Evolutionary conservation across 1,140 invertebrate genomes (phyloP).

Genomic region (Nasonia vitripennis): DNA sequence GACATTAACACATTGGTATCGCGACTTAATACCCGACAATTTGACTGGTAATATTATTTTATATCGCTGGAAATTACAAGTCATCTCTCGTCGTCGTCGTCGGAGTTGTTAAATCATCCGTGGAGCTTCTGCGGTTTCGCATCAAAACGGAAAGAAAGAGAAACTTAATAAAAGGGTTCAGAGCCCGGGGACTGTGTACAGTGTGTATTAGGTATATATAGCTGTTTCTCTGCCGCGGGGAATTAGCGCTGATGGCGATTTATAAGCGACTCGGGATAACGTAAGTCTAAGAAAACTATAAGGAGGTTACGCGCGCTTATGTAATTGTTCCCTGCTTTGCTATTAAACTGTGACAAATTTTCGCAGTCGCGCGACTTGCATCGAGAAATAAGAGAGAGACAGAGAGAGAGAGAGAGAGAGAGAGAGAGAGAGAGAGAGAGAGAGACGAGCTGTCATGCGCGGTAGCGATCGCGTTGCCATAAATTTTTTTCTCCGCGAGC

Average conservation of each 20-base stretch:
- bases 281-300: neutral
- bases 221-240: neutral
- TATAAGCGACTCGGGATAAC: neutral
- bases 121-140: slow-evolving; percentile 39
- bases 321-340: slow-evolving; percentile 9
- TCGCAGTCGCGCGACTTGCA: neutral
- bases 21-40: neutral
- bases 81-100: slow-evolving; percentile 1
- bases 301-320: slow-evolving; percentile 16
- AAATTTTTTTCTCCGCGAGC: neutral
- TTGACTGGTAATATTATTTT: slow-evolving; percentile 39
- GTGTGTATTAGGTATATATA: neutral
- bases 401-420: too few species aligned
- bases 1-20: neutral
- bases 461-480: neutral
- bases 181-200: neutral
- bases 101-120: slow-evolving; percentile 40
- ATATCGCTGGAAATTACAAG: slow-evolving; percentile 30
- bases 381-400: neutral
- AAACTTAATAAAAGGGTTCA: slow-evolving; percentile 48
- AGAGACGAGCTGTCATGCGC: neutral
- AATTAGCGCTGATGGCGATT: slow-evolving; percentile 7
- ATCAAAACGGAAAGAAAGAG: slow-evolving; percentile 35
- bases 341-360: slow-evolving; percentile 25
- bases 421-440: too few species aligned